Evolutionary conservation across 35 echinoderm and acorn worm genomes (phyloP), one percentile per base, ranked within the genome.

Genomic region (Ophiothrix spiculata): DNA sequence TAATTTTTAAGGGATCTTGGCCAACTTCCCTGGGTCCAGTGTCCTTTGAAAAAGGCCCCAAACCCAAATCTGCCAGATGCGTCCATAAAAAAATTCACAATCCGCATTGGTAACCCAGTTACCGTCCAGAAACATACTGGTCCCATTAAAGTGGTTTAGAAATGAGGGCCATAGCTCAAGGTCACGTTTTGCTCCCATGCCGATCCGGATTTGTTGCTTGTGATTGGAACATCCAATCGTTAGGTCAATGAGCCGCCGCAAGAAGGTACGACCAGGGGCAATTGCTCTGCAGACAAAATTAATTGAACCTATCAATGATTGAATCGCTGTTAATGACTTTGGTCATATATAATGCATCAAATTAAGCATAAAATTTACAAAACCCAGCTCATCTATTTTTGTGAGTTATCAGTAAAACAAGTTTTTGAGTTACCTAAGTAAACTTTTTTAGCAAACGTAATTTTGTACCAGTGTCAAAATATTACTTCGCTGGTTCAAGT

Each of bases 241-340:
- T 3, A 85, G 17, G 35, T 85, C 83, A 21, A 85, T 76, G 0
- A 85, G 38, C 25, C 87, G 32, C 37, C 64, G 23, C 21, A 89
- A 31, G 37, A 89, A 83, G 10, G 87, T 63, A 11, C 80, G 37
- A 0, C 87, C 79, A 3, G 84, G 84, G 4, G 64, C 64, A 1
- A 86, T 73, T 32, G 84, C 84, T 33, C 39, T 86, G 35, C 84
- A 76, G 2, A 86, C 84, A 86, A 86, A 86, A 36, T 86, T 39
- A 1, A 89, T 56, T 1, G 60, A 74, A 2, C 87, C 87, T 12
- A 89, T 74, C 4, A 89, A 39, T 0, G 79, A 89, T 79, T 89
- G 87, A 23, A 89, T 6, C 23, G n/a, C n/a, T n/a, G n/a, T n/a
- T n/a, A n/a, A n/a, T n/a, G n/a, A n/a, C n/a, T n/a, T n/a, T n/a